Conservation (phyloP, 2,113 vertebrate species). For the Microtus pennsylvanicus region DNA sequence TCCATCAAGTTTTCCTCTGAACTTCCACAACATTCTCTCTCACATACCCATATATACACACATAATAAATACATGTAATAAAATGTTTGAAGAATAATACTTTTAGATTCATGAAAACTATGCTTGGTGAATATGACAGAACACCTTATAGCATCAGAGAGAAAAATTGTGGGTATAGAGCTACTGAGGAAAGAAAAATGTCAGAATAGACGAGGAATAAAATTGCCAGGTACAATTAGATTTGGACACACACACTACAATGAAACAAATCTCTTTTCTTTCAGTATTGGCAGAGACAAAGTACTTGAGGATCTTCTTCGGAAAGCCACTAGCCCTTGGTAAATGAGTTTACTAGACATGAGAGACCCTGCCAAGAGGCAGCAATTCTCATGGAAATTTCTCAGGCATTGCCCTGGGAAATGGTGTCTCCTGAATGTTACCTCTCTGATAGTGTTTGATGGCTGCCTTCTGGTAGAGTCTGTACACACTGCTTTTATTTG, state of each 20-base stretch:
- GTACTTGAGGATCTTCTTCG: neutral
- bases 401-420: neutral
- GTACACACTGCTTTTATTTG: constrained; percentile 37
- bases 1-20: neutral
- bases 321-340: neutral
- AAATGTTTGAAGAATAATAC: neutral
- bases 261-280: neutral
- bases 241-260: neutral
- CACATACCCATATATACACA: neutral
- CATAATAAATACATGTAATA: neutral
- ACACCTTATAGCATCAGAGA: neutral
- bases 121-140: neutral
- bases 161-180: neutral
- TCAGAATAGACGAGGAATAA: neutral
- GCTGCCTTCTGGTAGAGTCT: constrained; percentile 34
- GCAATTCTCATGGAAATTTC: neutral
- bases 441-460: neutral
- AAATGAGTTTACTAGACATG: neutral
- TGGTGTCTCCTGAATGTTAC: neutral
- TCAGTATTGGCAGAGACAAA: neutral
- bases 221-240: neutral
- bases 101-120: neutral
- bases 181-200: neutral
- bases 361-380: neutral
- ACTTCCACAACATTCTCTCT: neutral